These are phyloP conservation scores for Cherax destructor DNA, from an alignment of 1,140 invertebrate genomes.

Conservation along the genomic window DNA sequence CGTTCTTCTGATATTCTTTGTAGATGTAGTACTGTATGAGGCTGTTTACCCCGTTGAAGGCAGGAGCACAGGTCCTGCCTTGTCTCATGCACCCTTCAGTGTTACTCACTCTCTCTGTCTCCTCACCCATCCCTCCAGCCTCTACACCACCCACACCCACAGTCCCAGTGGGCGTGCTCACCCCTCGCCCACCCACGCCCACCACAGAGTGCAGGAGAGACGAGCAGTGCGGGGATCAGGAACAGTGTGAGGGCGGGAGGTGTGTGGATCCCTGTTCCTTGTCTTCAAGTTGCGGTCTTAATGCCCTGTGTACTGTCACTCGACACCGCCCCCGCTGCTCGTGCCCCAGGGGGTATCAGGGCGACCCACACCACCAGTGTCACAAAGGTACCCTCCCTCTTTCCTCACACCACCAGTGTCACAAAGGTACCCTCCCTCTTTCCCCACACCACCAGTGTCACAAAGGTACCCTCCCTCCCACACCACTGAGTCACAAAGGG, in stretches of 20 bases:
- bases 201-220: slow-evolving; percentile 22
- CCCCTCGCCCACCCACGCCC: background rate
- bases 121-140: background rate
- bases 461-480: no score
- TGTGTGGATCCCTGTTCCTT: slow-evolving; percentile 73
- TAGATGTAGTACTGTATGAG: background rate
- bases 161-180: background rate
- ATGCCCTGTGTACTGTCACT: slow-evolving; percentile 73
- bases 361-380: slow-evolving; percentile 73
- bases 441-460: no score
- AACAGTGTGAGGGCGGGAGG: slow-evolving; percentile 72
- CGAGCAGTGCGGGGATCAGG: slow-evolving; percentile 68
- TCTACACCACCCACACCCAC: slow-evolving; percentile 26
- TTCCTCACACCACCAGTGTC: slow-evolving; percentile 18
- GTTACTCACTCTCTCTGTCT: background rate
- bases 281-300: slow-evolving; percentile 73
- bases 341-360: slow-evolving; percentile 73
- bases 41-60: background rate
- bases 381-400: background rate
- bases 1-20: background rate
- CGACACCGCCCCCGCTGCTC: slow-evolving; percentile 73
- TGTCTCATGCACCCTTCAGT: background rate
- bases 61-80: background rate
- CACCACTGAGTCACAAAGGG: no score
- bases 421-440: background rate